These are phyloP conservation scores for Gadus macrocephalus DNA, from an alignment of 2,113 vertebrate genomes.

Conservation along the genomic window DNA sequence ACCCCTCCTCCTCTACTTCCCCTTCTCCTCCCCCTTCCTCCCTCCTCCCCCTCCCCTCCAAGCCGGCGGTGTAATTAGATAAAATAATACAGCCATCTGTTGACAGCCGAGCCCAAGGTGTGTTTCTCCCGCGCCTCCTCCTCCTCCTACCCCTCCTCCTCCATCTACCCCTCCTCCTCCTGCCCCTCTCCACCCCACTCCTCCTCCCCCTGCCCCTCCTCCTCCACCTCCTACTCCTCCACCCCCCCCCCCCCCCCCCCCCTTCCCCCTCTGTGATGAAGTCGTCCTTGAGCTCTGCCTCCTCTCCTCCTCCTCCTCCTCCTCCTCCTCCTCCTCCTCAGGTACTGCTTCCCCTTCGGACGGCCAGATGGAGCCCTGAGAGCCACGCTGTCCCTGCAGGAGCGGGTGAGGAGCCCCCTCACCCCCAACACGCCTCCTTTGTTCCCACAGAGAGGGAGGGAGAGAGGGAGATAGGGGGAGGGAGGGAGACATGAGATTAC, in stretches of 20 bases:
- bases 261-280: neutral
- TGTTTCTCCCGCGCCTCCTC: slow-evolving; percentile 11
- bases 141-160: neutral
- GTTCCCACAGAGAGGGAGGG: no score
- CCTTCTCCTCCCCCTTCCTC: slow-evolving; percentile 9
- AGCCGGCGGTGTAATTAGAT: slow-evolving; percentile 43
- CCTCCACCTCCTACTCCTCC: neutral
- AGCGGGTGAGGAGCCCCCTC: slow-evolving; percentile 78
- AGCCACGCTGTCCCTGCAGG: slow-evolving; percentile 93
- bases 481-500: no score
- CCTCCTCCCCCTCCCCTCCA: slow-evolving; percentile 12
- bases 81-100: slow-evolving; percentile 60
- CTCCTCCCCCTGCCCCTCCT: neutral
- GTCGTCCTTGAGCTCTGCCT: slow-evolving; percentile 50
- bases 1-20: neutral
- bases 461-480: no score
- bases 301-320: slow-evolving; percentile 42
- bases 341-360: slow-evolving; percentile 98
- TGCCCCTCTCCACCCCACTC: no score
- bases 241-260: no score
- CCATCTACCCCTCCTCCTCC: neutral
- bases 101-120: slow-evolving; percentile 29
- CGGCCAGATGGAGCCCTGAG: slow-evolving; percentile 97
- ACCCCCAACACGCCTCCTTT: neutral
- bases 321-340: slow-evolving; percentile 64